phyloP scores from a whole-genome alignment of 2,888 invertebrate species.

The Euproctis similis region DNA sequence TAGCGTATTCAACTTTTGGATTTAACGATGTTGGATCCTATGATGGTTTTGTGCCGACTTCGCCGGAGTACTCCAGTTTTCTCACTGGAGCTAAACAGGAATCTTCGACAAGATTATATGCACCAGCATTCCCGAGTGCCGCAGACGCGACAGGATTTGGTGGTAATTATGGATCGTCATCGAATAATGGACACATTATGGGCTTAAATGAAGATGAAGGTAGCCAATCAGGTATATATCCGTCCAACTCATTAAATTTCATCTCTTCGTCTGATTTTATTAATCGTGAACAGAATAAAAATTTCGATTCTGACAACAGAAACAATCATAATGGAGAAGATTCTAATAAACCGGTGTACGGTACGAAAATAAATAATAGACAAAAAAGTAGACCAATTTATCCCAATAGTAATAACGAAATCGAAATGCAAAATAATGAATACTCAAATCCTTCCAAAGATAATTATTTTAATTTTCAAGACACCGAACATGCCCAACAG shows the following conservation, averaged over 20 bases:
- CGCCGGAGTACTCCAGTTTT: slow-evolving; percentile 55
- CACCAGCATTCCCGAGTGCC: slow-evolving; percentile 60
- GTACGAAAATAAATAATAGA: slow-evolving; percentile 51
- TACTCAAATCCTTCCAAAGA: slow-evolving; percentile 29
- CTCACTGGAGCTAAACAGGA: slow-evolving; percentile 45
- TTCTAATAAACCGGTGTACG: slow-evolving; percentile 46
- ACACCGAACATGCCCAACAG: slow-evolving; percentile 30
- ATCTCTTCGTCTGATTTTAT: slow-evolving; percentile 28
- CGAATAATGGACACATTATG: slow-evolving; percentile 33
- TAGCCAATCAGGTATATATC: slow-evolving; percentile 42
- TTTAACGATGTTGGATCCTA: slow-evolving; percentile 62
- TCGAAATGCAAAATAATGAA: slow-evolving; percentile 33
- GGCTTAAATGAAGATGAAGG: slow-evolving; percentile 29
- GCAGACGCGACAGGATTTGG: slow-evolving; percentile 43
- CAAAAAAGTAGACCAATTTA: slow-evolving; percentile 33
- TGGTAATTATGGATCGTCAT: slow-evolving; percentile 35
- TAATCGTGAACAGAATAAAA: slow-evolving; percentile 32
- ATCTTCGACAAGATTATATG: slow-evolving; percentile 48
- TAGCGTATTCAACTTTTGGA: slow-evolving; percentile 65
- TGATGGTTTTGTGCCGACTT: slow-evolving; percentile 61
- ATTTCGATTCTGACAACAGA: slow-evolving; percentile 26
- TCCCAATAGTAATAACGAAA: slow-evolving; percentile 40
- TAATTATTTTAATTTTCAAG: slow-evolving; percentile 31
- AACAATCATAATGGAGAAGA: slow-evolving; percentile 29
- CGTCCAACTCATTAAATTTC: slow-evolving; percentile 39